Base-by-base conservation (phyloP, 2,888 invertebrate species). In the Nowickia ferox region DNA sequence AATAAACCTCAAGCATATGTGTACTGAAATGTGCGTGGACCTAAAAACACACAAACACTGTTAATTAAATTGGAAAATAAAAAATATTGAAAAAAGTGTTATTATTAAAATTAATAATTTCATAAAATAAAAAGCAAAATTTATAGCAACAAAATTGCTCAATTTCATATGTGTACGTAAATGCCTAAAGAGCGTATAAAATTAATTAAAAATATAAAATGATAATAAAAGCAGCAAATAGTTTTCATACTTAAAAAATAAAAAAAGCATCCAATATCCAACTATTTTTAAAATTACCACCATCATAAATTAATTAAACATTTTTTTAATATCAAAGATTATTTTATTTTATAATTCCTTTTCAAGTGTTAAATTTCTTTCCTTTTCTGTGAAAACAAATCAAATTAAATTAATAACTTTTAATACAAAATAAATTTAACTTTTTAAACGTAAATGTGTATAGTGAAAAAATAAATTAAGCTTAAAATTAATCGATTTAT, bases 41-140 rank as follows among this genome's bases (percentile, higher is more conserved):
- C 30, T 4, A 51, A 68, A 63, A 72, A 13, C 44, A 75, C 22
- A 10, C n/a, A 48, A 46, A 79, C 72, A 72, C 75, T 81, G 51
- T 84, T 87, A 84, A 87, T 72, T 75, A 81, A n/a, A 78, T 75
- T 77, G 65, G 63, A 78, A 84, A n/a, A n/a, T n/a, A n/a, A n/a
- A 74, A 69, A 72, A 55, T 55, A 55, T 51, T 19, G 30, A 48
- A n/a, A 57, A 57, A 78, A 17, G 1, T 15, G 40, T 11, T 15
- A 30, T 44, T 63, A 61, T 63, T 30, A 59, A 65, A 65, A 65
- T 46, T 65, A 65, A 55, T 51, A 40, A 66, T 38, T 48, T 19
- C 11, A 30, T 69, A 15, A 42, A 55, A 48, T 15, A 44, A 44
- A 55, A 77, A 38, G 1, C 13, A 19, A 57, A 55, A 55, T 42